Percentiles rank a stretch among this genome's conserved stretches.
Conservation (phyloP, 2,888 invertebrate species). For the Seira ritae region DNA sequence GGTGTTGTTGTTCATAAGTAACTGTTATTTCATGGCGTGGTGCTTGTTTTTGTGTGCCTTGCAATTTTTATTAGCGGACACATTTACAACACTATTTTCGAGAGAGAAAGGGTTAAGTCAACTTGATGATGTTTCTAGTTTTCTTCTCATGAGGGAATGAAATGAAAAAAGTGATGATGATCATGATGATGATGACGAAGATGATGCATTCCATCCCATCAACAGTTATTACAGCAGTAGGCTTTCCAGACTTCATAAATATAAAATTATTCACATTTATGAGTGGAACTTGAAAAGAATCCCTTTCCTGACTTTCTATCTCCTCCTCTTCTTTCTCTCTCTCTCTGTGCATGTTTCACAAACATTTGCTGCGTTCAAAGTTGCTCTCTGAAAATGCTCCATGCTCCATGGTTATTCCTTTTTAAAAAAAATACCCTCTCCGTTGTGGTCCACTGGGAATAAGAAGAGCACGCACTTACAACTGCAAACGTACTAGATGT, state of each 20-base stretch:
- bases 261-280: neutral
- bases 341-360: neutral
- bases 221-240: slow-evolving; percentile 50
- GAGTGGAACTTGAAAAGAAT: too few species aligned
- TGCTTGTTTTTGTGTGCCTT: slow-evolving; percentile 23
- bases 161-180: slow-evolving; percentile 9
- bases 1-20: neutral
- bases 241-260: slow-evolving; percentile 59
- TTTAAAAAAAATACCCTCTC: slow-evolving; percentile 27
- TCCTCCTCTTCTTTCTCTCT: slow-evolving; percentile 8
- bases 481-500: too few species aligned
- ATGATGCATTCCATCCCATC: slow-evolving; percentile 51
- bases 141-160: too few species aligned
- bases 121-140: slow-evolving; percentile 16
- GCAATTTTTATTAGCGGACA: slow-evolving; percentile 51
- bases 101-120: slow-evolving; percentile 8
- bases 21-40: neutral
- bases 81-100: slow-evolving; percentile 24
- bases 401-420: slow-evolving; percentile 26
- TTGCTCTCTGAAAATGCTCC: neutral
- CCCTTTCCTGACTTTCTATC: slow-evolving; percentile 9
- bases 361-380: neutral
- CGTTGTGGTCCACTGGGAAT: slow-evolving; percentile 34
- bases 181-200: slow-evolving; percentile 32
- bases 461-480: neutral